phyloP scores from a whole-genome alignment of 2,888 invertebrate genomes.

The Epinotia bilunana region DNA sequence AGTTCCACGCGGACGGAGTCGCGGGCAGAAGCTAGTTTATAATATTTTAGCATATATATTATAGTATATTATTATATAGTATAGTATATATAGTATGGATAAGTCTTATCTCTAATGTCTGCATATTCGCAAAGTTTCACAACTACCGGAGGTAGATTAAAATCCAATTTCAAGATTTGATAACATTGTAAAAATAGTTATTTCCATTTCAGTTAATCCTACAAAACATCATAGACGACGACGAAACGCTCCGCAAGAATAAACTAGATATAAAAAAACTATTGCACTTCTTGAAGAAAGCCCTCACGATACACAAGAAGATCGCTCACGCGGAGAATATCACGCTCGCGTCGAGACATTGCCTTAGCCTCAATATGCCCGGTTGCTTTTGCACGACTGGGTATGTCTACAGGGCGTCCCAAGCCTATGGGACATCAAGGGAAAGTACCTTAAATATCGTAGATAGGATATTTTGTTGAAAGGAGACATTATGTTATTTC shows the following conservation, averaged over 20 bases:
- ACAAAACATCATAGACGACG: constrained; percentile 55
- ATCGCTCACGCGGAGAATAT: constrained; percentile 4
- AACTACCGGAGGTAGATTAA: not conserved
- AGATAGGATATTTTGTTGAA: too few relatives aligned
- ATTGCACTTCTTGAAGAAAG: not conserved
- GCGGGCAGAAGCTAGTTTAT: too few relatives aligned
- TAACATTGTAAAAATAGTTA: not conserved
- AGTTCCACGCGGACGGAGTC: too few relatives aligned
- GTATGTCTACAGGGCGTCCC: too few relatives aligned
- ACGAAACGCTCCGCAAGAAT: not conserved
- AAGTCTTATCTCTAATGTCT: too few relatives aligned
- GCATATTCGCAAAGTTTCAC: not conserved
- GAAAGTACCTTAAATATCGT: too few relatives aligned
- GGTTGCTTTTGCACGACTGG: constrained; percentile 10
- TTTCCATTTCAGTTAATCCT: constrained; percentile 57
- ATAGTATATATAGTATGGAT: too few relatives aligned
- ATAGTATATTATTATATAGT: too few relatives aligned
- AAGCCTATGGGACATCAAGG: too few relatives aligned
- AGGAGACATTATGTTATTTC: too few relatives aligned
- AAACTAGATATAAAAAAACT: constrained; percentile 30
- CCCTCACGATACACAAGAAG: not conserved
- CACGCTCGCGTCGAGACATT: not conserved
- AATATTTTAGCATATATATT: too few relatives aligned
- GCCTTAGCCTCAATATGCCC: not conserved
- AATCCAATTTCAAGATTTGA: too few relatives aligned